A percentile compares a stretch with the other conserved stretches of the same genome.
phyloP scores from a whole-genome alignment of 2,888 invertebrate genomes.

The Timandra comae region DNA sequence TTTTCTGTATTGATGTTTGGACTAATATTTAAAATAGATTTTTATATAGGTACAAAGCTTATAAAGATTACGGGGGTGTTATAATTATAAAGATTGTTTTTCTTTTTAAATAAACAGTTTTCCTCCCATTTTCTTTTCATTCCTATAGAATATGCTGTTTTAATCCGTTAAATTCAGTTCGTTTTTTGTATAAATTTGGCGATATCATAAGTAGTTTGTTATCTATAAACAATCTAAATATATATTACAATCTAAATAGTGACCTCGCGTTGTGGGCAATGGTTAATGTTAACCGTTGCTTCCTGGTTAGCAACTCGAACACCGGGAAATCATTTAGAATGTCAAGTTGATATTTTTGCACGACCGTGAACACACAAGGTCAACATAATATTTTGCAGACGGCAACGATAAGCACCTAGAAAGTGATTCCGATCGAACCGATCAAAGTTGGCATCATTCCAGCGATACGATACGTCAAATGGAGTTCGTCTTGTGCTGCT shows the following conservation, averaged over 20 bases:
- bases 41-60: no score
- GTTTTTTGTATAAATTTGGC: neutral
- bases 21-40: no score
- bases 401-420: slow-evolving; percentile 59
- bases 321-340: slow-evolving; percentile 72
- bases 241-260: slow-evolving; percentile 31
- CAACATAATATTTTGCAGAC: slow-evolving; percentile 53
- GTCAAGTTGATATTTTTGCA: slow-evolving; percentile 73
- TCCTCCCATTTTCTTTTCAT: no score
- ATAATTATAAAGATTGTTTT: no score
- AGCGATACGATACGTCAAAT: neutral
- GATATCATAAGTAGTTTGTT: slow-evolving; percentile 1
- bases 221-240: slow-evolving; percentile 13
- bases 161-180: no score
- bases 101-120: no score
- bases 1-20: no score
- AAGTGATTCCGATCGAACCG: slow-evolving; percentile 62
- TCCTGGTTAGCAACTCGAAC: slow-evolving; percentile 69
- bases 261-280: slow-evolving; percentile 52
- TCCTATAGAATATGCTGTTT: no score
- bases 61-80: no score
- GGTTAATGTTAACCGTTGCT: slow-evolving; percentile 60
- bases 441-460: slow-evolving; percentile 10
- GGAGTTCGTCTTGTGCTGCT: no score
- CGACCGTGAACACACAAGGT: slow-evolving; percentile 69